These are phyloP conservation scores for Scomber japonicus DNA, from an alignment of 2,113 vertebrate species.

Conservation along the genomic window DNA sequence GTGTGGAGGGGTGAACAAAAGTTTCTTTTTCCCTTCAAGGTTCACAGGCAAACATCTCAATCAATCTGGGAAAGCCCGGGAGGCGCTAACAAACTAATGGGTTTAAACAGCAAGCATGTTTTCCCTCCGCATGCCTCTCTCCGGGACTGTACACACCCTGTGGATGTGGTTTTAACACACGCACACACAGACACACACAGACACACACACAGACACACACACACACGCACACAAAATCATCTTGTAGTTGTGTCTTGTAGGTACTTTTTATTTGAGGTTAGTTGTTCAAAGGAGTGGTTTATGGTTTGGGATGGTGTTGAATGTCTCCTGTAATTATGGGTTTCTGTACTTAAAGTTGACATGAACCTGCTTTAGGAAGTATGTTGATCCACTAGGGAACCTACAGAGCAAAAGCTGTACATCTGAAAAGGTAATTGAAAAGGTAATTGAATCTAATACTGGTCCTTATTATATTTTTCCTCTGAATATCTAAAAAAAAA, in stretches of 20 bases:
- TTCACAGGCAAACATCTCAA: constrained; percentile 59
- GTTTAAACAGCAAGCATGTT: constrained; percentile 66
- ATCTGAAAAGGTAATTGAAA: constrained; percentile 12
- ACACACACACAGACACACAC: constrained; percentile 13
- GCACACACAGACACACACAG: constrained; percentile 30
- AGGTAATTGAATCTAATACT: not conserved
- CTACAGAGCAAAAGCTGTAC: not conserved
- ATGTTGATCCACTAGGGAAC: not conserved
- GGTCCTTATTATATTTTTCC: not conserved
- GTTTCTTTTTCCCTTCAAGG: constrained; percentile 51
- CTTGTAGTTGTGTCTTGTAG: not conserved
- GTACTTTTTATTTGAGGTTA: constrained; percentile 53
- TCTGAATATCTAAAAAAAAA: not conserved
- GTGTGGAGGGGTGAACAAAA: constrained; percentile 8
- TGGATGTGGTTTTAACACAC: constrained; percentile 66
- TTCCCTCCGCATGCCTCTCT: constrained; percentile 67
- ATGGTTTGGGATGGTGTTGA: constrained; percentile 12
- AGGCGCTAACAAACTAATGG: constrained; percentile 67
- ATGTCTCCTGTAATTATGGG: constrained; percentile 44
- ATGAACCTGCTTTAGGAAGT: constrained; percentile 4
- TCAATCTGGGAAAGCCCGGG: constrained; percentile 51
- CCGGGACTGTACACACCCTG: constrained; percentile 62
- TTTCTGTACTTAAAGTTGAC: constrained; percentile 28
- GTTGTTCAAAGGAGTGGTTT: constrained; percentile 46
- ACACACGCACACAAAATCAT: constrained; percentile 36